A percentile compares a stretch with the other conserved stretches of the same genome.
Evolutionary conservation across 2,113 vertebrate genomes (phyloP).

Genomic region (Leptobrachium ailaonicum): DNA sequence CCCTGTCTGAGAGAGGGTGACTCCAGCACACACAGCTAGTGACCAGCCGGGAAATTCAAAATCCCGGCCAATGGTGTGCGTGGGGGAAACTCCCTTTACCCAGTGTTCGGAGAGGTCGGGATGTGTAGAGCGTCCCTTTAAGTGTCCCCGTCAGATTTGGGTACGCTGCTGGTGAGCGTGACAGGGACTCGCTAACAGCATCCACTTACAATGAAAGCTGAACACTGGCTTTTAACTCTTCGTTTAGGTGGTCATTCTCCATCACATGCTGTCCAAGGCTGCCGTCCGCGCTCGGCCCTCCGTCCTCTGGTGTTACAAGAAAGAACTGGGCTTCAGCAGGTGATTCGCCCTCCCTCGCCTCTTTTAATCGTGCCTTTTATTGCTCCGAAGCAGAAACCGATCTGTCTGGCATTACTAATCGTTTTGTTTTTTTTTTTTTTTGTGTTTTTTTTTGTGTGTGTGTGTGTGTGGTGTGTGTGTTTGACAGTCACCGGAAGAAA

Average conservation of each 20-base stretch:
- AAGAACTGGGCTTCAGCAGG: conserved; percentile 97
- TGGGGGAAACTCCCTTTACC: no score
- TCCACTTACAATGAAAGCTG: background rate
- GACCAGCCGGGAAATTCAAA: no score
- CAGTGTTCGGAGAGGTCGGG: no score
- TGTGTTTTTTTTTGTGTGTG: background rate
- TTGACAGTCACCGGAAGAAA: conserved; percentile 88
- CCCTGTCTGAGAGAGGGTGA: no score
- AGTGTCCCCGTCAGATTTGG: no score
- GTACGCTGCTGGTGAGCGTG: no score
- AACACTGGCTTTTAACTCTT: background rate
- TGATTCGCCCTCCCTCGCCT: conserved; percentile 47
- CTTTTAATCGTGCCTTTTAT: background rate
- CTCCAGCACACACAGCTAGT: no score
- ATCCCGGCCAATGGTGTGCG: no score
- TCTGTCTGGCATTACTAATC: background rate
- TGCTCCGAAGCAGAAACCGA: background rate
- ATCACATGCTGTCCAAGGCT: conserved; percentile 97
- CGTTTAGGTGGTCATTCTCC: conserved; percentile 92
- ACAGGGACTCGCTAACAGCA: no score
- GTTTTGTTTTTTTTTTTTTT: background rate
- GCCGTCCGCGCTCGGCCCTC: conserved; percentile 88
- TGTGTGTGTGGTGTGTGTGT: background rate
- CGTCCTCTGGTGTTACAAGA: conserved; percentile 96
- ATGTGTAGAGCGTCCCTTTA: no score